A percentile compares a stretch with the other conserved stretches of the same genome.
These are phyloP conservation scores for Drosophila kanapiae DNA, from an alignment of 1,140 invertebrate species.

Conservation along the genomic window DNA sequence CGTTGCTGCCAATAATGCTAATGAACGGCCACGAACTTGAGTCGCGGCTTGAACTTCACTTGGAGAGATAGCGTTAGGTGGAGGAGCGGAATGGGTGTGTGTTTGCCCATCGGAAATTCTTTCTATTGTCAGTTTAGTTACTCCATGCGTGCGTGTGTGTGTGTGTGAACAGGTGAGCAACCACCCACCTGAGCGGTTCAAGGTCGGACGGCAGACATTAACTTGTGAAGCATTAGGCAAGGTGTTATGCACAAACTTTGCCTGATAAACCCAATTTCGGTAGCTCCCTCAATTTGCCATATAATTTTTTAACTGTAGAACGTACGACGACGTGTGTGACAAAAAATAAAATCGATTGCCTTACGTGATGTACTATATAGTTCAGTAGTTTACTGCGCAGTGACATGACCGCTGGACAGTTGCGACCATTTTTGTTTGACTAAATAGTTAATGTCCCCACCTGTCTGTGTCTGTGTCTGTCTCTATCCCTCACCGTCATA, in stretches of 20 bases:
- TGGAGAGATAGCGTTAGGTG: slow-evolving; percentile 43
- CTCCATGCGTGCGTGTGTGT: background rate
- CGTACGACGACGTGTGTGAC: slow-evolving; percentile 34
- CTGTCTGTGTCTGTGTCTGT: no score
- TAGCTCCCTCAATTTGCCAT: slow-evolving; percentile 4
- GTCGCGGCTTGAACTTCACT: slow-evolving; percentile 54
- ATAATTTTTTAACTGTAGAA: slow-evolving; percentile 19
- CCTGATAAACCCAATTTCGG: slow-evolving; percentile 40
- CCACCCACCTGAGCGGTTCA: slow-evolving; percentile 62
- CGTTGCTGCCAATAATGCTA: slow-evolving; percentile 70
- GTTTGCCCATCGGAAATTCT: slow-evolving; percentile 61
- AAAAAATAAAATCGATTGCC: slow-evolving; percentile 68
- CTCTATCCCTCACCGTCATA: background rate
- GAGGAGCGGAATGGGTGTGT: slow-evolving; percentile 33
- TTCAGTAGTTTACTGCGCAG: slow-evolving; percentile 74
- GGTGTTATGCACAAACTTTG: slow-evolving; percentile 30
- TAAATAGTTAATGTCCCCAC: slow-evolving; percentile 60
- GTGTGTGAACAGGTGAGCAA: slow-evolving; percentile 64
- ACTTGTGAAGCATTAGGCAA: slow-evolving; percentile 15
- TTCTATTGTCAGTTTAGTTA: slow-evolving; percentile 44
- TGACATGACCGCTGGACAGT: slow-evolving; percentile 43
- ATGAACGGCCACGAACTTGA: slow-evolving; percentile 81
- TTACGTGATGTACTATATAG: slow-evolving; percentile 64
- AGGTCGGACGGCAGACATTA: slow-evolving; percentile 53
- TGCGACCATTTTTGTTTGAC: slow-evolving; percentile 28